phyloP scores from a whole-genome alignment of 53 echinoderm and acorn worm species.

The Apostichopus leukothele region DNA sequence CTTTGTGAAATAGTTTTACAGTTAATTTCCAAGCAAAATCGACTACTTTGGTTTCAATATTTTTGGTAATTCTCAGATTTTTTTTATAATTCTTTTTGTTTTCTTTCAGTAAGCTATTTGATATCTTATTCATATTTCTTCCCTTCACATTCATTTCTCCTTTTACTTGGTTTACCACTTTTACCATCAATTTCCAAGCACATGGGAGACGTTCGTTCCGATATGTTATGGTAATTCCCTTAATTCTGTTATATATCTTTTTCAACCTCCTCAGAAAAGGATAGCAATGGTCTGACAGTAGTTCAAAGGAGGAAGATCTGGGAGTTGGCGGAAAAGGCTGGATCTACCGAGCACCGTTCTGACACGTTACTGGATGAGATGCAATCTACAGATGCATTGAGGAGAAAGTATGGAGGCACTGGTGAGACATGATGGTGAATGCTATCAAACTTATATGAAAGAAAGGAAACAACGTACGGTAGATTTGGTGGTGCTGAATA shows the following conservation, averaged over 20 bases:
- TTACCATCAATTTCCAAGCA: too few relatives aligned
- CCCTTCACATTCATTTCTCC: too few relatives aligned
- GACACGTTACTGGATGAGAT: conserved; percentile 27
- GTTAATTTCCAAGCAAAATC: too few relatives aligned
- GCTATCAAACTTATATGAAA: background rate
- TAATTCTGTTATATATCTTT: background rate
- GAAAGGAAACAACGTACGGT: background rate
- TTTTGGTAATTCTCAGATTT: background rate
- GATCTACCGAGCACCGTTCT: conserved; percentile 68
- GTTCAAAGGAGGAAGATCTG: conserved; percentile 73
- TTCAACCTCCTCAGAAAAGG: conserved; percentile 36
- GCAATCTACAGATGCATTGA: conserved; percentile 23
- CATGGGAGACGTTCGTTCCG: too few relatives aligned
- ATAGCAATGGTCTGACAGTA: conserved; percentile 24
- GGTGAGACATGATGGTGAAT: background rate
- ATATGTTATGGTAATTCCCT: background rate
- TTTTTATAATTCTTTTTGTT: background rate
- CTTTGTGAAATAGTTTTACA: too few relatives aligned
- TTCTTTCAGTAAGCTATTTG: too few relatives aligned
- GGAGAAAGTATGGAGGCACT: conserved; percentile 35
- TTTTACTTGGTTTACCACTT: too few relatives aligned
- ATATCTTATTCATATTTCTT: too few relatives aligned
- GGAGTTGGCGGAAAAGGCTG: conserved; percentile 80
- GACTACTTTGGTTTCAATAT: too few relatives aligned
- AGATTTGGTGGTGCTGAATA: background rate